phyloP scores from a whole-genome alignment of 2,113 vertebrate species.

The Butorides virescens region DNA sequence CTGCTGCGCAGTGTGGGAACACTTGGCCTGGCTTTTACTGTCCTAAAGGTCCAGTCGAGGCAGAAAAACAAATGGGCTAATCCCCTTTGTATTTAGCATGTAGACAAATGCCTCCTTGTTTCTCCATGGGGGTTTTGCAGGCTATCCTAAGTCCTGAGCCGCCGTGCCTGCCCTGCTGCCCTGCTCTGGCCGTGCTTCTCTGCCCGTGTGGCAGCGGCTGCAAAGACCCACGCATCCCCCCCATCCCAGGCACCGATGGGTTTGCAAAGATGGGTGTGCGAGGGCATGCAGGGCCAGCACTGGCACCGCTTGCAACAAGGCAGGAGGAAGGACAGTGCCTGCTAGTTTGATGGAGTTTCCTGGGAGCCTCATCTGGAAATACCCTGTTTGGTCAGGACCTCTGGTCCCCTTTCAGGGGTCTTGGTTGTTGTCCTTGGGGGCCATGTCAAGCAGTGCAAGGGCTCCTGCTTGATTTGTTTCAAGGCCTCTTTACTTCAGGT shows the following conservation, averaged over 20 bases:
- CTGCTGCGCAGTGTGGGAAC: background rate
- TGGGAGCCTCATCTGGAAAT: background rate
- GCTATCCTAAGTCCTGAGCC: background rate
- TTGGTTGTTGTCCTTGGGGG: rapidly evolving
- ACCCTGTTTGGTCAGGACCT: background rate
- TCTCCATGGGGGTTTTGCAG: background rate
- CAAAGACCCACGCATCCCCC: background rate
- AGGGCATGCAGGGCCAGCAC: background rate
- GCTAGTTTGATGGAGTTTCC: background rate
- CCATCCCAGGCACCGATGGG: background rate
- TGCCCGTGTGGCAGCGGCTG: background rate
- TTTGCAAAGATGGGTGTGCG: background rate
- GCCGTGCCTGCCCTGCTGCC: background rate
- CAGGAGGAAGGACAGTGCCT: background rate
- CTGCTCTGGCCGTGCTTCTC: background rate
- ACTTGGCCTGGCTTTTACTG: background rate
- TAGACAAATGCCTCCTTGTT: background rate
- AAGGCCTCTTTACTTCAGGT: background rate
- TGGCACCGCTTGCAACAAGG: background rate
- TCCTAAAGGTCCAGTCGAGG: rapidly evolving
- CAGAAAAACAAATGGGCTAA: background rate
- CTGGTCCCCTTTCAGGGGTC: background rate
- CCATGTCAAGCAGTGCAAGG: background rate
- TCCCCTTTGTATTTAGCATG: background rate
- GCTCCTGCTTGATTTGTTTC: background rate